A percentile compares a stretch with the other conserved stretches of the same genome.
These are phyloP conservation scores for Stictonetta naevosa DNA, from an alignment of 2,113 vertebrate genomes.

Conservation along the genomic window DNA sequence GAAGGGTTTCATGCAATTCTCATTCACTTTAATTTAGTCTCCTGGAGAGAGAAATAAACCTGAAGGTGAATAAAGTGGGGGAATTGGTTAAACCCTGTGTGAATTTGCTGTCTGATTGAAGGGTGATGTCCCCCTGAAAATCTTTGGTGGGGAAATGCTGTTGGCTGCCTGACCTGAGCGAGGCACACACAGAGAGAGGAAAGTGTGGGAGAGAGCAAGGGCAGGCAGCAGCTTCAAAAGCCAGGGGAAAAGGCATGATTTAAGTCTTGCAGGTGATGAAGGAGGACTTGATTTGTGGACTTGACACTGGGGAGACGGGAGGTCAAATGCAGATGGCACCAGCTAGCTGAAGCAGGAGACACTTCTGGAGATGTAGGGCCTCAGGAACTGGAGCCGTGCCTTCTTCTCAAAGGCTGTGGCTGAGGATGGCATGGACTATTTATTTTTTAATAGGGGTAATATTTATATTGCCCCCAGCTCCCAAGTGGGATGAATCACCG, in stretches of 20 bases:
- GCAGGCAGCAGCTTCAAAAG: background rate
- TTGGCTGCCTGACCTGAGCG: background rate
- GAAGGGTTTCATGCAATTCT: background rate
- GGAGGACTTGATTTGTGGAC: background rate
- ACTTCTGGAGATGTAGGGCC: background rate
- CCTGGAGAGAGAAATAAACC: background rate
- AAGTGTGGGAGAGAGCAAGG: background rate
- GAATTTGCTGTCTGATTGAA: background rate
- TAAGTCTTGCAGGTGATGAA: background rate
- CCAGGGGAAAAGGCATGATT: background rate
- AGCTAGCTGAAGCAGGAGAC: background rate
- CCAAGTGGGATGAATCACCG: background rate
- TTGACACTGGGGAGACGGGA: background rate
- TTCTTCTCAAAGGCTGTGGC: background rate
- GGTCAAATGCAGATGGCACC: background rate
- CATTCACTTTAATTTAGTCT: background rate
- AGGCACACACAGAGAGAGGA: background rate
- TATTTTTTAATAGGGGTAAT: background rate
- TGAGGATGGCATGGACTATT: background rate
- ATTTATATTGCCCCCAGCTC: background rate
- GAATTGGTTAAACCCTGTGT: background rate
- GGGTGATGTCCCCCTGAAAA: background rate
- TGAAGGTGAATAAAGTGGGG: background rate
- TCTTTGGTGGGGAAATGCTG: background rate
- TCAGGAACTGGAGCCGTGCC: background rate